Evolutionary conservation across 2,113 vertebrate species (phyloP).

Genomic region (Cyrtonyx montezumae): DNA sequence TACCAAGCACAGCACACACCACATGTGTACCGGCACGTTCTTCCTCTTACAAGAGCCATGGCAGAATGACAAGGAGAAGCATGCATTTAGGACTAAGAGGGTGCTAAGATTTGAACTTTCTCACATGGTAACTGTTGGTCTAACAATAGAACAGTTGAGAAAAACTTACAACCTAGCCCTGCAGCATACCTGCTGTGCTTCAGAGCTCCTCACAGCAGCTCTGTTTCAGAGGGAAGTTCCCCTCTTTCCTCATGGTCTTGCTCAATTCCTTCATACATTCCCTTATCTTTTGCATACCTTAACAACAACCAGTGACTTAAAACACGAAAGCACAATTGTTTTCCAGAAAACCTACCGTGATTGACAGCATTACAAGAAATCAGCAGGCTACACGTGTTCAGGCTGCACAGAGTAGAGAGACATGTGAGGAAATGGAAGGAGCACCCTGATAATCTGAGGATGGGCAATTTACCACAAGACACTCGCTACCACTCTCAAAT

Average conservation of each 20-base stretch:
- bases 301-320: not conserved
- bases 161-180: not conserved
- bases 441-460: not conserved
- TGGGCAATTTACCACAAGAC: not conserved
- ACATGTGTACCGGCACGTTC: accelerated
- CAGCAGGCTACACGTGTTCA: not conserved
- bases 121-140: not conserved
- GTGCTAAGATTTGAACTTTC: not conserved
- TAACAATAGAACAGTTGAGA: not conserved
- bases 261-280: not conserved
- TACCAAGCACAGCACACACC: not conserved
- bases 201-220: not conserved
- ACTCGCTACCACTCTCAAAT: not conserved
- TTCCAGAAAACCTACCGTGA: not conserved
- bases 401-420: not conserved
- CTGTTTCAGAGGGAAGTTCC: not conserved
- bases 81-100: not conserved
- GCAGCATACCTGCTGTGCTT: not conserved
- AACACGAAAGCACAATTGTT: not conserved
- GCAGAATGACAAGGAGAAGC: not conserved
- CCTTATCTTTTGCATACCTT: not conserved
- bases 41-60: not conserved
- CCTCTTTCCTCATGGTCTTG: not conserved
- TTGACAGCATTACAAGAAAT: not conserved
- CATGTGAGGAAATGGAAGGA: not conserved